Evolutionary conservation across 35 echinoderm and acorn worm genomes (phyloP), one percentile per base, ranked within the genome.

Genomic region (Apostichopus parvimensis): DNA sequence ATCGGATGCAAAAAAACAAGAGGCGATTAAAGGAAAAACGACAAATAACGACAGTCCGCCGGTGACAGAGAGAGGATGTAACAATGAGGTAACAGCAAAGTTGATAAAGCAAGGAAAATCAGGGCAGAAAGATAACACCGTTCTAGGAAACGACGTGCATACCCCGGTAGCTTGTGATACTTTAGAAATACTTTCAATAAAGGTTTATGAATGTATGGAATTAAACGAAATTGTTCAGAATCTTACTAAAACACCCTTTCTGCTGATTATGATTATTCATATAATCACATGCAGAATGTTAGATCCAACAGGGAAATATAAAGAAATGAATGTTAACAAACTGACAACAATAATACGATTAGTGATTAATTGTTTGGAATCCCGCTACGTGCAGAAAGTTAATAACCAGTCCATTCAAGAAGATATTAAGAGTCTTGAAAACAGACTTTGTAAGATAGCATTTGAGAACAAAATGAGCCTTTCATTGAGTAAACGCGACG

Each of bases 361-460:
- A 20, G 34, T 83, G 7, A 83, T 83, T 54, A 56, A 17, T 0
- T 83, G 80, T 83, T 83, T 83, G 54, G 80, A 83, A 83, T 83
- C 80, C 55, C 55, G 80, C 17, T 83, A 83, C 15, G 80, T 83
- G 54, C 80, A 83, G 20, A 83, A 83, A 57, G 13, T 83, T 6
- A 12, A 83, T 6, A 57, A 83, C 4, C 1, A 83, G 4, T 56
- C 45, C 9, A 53, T 17, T 14, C 10, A 53, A 83, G 0, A 4
- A 13, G 56, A 83, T 17, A 73, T 73, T 14, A 73, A 73, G 17
- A 2, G 14, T 1, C 70, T 73, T 17, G 70, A 73, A 73, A 2
- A 5, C 17, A 73, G n/a, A 73, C 17, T 73, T 9, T 6, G 70
- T 1, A 21, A 73, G 22, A 73, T 73, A 73, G 5, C 70, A 18